Conservation (phyloP, 2,888 invertebrate species). For the Kuschelorhynchus macadamiae region DNA sequence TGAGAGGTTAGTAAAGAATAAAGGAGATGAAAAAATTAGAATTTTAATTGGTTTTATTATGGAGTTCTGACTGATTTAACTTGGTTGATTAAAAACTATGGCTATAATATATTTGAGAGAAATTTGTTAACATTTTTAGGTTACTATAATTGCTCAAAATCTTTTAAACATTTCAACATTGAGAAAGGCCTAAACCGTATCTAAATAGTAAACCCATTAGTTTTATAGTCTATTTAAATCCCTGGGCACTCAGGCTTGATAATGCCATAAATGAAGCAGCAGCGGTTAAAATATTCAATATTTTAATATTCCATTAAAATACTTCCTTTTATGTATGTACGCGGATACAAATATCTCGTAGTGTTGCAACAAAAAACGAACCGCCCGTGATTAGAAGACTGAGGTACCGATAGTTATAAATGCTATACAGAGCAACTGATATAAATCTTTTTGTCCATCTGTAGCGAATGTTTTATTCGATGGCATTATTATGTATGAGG, state of each 20-base stretch:
- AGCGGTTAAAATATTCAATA: constrained; percentile 22
- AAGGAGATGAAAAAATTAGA: too few relatives aligned
- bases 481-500: too few relatives aligned
- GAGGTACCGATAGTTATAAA: constrained; percentile 2
- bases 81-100: too few relatives aligned
- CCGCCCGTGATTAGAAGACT: constrained; percentile 15
- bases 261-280: constrained; percentile 25
- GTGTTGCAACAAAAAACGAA: constrained; percentile 16
- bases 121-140: too few relatives aligned
- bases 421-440: constrained; percentile 4
- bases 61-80: too few relatives aligned
- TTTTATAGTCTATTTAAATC: background rate
- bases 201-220: background rate
- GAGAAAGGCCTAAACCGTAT: too few relatives aligned
- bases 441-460: constrained; percentile 16
- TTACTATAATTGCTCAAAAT: too few relatives aligned
- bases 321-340: constrained; percentile 23
- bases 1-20: too few relatives aligned
- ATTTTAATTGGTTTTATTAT: too few relatives aligned
- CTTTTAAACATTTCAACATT: too few relatives aligned
- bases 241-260: background rate
- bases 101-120: too few relatives aligned
- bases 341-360: constrained; percentile 12
- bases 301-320: constrained; percentile 31
- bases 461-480: constrained; percentile 13